These are phyloP conservation scores for Catagonus wagneri DNA, from an alignment of 2,113 vertebrate species.

Conservation along the genomic window DNA sequence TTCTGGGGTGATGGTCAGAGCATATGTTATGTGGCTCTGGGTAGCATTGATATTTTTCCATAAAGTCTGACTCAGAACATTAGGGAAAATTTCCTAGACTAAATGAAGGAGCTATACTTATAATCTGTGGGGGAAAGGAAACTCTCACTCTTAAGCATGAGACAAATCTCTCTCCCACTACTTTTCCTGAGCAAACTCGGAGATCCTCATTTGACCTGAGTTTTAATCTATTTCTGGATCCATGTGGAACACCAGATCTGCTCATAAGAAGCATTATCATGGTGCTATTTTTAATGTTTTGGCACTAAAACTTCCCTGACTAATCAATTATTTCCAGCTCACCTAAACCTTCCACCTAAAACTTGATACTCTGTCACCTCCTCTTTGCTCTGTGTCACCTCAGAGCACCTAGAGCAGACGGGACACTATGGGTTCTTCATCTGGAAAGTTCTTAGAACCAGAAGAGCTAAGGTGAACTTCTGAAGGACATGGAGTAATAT, in stretches of 20 bases:
- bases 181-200: constrained; percentile 66
- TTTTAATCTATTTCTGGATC: constrained; percentile 75
- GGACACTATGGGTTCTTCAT: neutral
- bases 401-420: neutral
- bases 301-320: constrained; percentile 69
- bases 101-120: neutral
- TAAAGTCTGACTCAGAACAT: constrained; percentile 29
- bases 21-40: neutral
- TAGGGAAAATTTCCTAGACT: constrained; percentile 14
- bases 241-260: constrained; percentile 54
- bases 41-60: neutral
- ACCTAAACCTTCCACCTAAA: constrained; percentile 58
- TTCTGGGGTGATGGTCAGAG: neutral
- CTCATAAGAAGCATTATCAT: constrained; percentile 68
- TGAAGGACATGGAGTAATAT: neutral
- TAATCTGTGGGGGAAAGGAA: neutral
- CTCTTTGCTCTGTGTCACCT: constrained; percentile 16
- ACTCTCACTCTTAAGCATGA: neutral
- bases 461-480: neutral
- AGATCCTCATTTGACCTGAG: constrained; percentile 70
- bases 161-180: constrained; percentile 53
- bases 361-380: neutral
- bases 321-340: constrained; percentile 78
- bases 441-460: neutral
- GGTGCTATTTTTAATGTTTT: constrained; percentile 76